Percentiles rank a stretch among this genome's conserved stretches.
These are phyloP conservation scores for Netelia fuscicornis DNA, from an alignment of 2,888 invertebrate genomes.

Conservation along the genomic window DNA sequence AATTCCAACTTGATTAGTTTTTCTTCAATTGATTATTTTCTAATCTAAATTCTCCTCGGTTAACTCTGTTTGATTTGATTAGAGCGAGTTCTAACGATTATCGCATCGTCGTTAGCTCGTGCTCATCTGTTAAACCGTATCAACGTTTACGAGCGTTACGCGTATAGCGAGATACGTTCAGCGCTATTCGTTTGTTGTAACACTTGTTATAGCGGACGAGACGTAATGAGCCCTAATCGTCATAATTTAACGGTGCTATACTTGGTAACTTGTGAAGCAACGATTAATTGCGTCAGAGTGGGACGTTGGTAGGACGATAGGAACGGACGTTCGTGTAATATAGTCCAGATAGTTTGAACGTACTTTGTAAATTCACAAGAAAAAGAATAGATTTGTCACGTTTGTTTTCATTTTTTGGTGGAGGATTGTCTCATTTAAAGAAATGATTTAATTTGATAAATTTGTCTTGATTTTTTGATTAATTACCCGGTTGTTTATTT, in stretches of 20 bases:
- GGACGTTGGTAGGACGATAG: background rate
- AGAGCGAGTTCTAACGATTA: slow-evolving; percentile 11
- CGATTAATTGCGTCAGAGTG: slow-evolving; percentile 72
- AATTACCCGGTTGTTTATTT: slow-evolving; percentile 26
- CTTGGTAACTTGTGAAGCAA: slow-evolving; percentile 74
- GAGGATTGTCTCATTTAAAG: too few relatives aligned
- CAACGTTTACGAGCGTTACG: slow-evolving; percentile 51
- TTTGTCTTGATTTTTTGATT: background rate
- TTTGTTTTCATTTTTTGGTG: too few relatives aligned
- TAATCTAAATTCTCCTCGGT: background rate
- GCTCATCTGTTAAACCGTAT: slow-evolving; percentile 34
- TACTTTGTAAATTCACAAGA: background rate
- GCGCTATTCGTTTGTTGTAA: slow-evolving; percentile 44
- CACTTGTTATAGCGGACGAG: slow-evolving; percentile 52
- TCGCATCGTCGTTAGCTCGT: slow-evolving; percentile 21
- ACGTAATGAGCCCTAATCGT: slow-evolving; percentile 75
- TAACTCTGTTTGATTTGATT: background rate
- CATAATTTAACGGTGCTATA: slow-evolving; percentile 72
- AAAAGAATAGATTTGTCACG: background rate
- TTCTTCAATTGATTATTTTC: too few relatives aligned
- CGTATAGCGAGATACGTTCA: slow-evolving; percentile 23
- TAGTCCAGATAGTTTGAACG: background rate
- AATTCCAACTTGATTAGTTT: too few relatives aligned
- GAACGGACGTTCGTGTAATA: slow-evolving; percentile 2
- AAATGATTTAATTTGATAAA: too few relatives aligned